A percentile compares a stretch with the other conserved stretches of the same genome.
These are phyloP conservation scores for Vollenhovia emeryi DNA, from an alignment of 1,140 invertebrate species.

Conservation along the genomic window DNA sequence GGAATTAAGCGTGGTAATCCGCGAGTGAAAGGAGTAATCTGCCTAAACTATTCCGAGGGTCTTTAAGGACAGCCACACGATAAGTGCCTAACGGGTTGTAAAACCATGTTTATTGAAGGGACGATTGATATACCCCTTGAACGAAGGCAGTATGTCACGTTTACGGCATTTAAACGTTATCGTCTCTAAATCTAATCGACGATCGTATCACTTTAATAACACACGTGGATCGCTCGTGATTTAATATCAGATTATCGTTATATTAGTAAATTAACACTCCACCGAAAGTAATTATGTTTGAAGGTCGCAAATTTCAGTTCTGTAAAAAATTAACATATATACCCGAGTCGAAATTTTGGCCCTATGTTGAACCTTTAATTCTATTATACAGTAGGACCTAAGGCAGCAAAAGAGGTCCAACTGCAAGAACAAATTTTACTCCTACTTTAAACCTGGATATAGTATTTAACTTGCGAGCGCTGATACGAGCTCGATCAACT, in stretches of 20 bases:
- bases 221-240: background rate
- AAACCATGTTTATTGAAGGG: background rate
- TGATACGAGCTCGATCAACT: background rate
- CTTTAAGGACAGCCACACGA: background rate
- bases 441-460: too few relatives aligned
- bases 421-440: too few relatives aligned
- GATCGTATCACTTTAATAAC: background rate
- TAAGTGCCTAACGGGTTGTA: background rate
- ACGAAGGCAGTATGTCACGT: background rate
- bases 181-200: background rate
- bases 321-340: background rate
- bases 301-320: background rate
- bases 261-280: background rate
- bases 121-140: background rate
- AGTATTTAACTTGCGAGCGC: background rate
- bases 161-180: constrained; percentile 4
- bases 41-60: constrained; percentile 9
- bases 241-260: background rate
- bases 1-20: constrained; percentile 12
- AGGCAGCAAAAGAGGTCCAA: too few relatives aligned
- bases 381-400: too few relatives aligned
- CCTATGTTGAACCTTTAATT: too few relatives aligned
- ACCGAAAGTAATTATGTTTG: background rate
- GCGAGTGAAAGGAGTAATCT: background rate
- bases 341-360: too few relatives aligned